Conservation (phyloP, 2,113 vertebrate genomes). For the Hymenochirus boettgeri region DNA sequence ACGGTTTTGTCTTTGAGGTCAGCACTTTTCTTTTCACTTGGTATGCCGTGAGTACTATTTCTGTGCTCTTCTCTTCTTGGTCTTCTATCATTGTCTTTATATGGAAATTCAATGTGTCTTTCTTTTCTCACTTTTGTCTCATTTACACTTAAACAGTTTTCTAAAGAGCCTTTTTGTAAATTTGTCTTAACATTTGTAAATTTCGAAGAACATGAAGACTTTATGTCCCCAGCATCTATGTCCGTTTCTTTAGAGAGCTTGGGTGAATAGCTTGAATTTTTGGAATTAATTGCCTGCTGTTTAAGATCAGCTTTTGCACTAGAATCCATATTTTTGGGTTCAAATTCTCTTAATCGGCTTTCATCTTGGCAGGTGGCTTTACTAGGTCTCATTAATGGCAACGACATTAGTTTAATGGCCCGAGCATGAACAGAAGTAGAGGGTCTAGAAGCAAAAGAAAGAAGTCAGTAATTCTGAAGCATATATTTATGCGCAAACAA, state of each 20-base stretch:
- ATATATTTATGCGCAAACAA: no score
- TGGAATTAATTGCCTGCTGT: conserved; percentile 52
- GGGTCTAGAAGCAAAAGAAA: neutral
- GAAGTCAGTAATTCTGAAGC: neutral
- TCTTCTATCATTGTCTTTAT: conserved; percentile 48
- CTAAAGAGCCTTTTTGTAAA: conserved; percentile 43
- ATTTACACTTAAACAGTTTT: conserved; percentile 51
- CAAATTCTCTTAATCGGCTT: conserved; percentile 56
- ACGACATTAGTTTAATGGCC: conserved; percentile 23
- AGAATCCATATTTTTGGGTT: conserved; percentile 50
- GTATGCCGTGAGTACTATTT: conserved; percentile 24
- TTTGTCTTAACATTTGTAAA: conserved; percentile 43
- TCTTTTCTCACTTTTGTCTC: conserved; percentile 59
- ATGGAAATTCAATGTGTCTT: conserved; percentile 47
- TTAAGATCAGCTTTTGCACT: conserved; percentile 50
- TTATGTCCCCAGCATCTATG: conserved; percentile 53
- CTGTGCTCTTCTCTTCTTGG: conserved; percentile 50
- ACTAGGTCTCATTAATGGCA: conserved; percentile 13
- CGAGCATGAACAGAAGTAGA: neutral
- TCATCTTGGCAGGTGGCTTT: conserved; percentile 47
- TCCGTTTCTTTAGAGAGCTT: conserved; percentile 44
- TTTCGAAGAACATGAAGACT: conserved; percentile 16
- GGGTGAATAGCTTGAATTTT: conserved; percentile 51
- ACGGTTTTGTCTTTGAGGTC: conserved; percentile 48
- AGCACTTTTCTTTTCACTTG: conserved; percentile 41